These are phyloP conservation scores for Amorpha juglandis DNA, from an alignment of 2,888 invertebrate species.

Conservation along the genomic window DNA sequence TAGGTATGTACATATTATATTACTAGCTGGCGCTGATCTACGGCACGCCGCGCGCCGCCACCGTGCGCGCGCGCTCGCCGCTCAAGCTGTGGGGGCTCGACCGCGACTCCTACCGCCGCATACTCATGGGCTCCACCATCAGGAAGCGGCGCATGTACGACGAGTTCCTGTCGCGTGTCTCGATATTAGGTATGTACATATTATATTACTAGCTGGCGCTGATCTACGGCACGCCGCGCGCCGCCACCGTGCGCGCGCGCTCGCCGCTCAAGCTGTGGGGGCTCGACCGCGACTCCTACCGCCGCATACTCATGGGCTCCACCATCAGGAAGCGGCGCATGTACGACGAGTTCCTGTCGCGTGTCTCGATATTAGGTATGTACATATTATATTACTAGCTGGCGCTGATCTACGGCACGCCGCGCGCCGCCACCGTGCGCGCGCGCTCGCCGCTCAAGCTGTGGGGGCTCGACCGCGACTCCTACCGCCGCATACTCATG, in stretches of 20 bases:
- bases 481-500: no score
- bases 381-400: no score
- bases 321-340: conserved; percentile 99
- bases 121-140: conserved; percentile 98
- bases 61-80: conserved; percentile 97
- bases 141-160: conserved; percentile 99
- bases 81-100: conserved; percentile 99
- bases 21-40: conserved; percentile 99
- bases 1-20: conserved; percentile 85
- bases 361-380: conserved; percentile 96
- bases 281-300: conserved; percentile 98
- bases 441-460: no score
- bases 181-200: conserved; percentile 89
- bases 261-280: conserved; percentile 99
- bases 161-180: conserved; percentile 98
- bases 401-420: no score
- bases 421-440: no score
- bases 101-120: conserved; percentile 97
- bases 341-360: conserved; percentile 99
- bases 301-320: conserved; percentile 96
- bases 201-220: conserved; percentile 97
- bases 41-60: conserved; percentile 99
- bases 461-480: no score
- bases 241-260: conserved; percentile 99
- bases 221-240: conserved; percentile 99